Conservation (phyloP, 2,113 vertebrate species). For the Bolborhynchus lineola region DNA sequence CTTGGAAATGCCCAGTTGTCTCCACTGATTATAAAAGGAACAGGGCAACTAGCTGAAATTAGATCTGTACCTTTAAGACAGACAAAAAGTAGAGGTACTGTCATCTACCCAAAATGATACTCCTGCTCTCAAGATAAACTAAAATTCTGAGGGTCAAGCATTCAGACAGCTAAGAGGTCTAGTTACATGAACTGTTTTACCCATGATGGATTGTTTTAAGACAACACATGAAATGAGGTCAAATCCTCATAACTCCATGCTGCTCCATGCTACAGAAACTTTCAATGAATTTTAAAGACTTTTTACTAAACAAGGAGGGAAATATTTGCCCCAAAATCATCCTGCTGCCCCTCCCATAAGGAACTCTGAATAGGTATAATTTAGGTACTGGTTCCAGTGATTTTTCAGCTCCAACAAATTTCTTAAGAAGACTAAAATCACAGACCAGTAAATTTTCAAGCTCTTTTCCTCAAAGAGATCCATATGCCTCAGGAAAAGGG, state of each 20-base stretch:
- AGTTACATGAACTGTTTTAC: background rate
- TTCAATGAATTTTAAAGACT: background rate
- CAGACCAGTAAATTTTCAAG: background rate
- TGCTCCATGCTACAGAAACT: background rate
- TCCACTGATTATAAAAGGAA: background rate
- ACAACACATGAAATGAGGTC: background rate
- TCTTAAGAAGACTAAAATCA: background rate
- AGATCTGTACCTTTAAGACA: background rate
- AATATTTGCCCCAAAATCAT: background rate
- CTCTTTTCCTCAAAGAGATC: background rate
- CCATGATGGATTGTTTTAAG: background rate
- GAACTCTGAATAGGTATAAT: background rate
- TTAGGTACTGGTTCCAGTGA: background rate
- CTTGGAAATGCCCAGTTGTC: background rate
- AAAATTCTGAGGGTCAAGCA: background rate
- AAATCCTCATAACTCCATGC: background rate
- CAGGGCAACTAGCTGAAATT: background rate
- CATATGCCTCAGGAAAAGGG: background rate
- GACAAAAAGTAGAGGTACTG: background rate
- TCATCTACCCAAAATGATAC: background rate
- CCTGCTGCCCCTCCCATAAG: background rate
- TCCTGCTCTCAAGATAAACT: background rate
- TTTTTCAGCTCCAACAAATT: background rate
- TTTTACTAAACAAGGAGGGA: background rate
- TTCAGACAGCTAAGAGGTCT: background rate